Base-by-base conservation (phyloP, 2,888 invertebrate species). In the Acanthopleura granulata region DNA sequence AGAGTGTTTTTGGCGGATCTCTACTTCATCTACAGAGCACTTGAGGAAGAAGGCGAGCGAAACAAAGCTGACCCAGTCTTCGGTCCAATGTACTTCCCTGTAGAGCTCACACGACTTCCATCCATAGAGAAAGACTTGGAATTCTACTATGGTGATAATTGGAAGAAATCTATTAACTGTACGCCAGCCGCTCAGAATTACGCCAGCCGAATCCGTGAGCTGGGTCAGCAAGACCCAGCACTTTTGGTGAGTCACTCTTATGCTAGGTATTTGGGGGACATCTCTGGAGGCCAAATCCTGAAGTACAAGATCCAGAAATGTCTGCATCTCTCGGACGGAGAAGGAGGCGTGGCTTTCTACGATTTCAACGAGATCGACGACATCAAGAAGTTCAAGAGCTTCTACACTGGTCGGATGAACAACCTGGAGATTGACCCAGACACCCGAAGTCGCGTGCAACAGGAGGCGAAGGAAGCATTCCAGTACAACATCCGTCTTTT, bases 201-300 rank as follows among this genome's bases (percentile, higher is more conserved):
- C 51, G 81, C 79, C 29, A 79, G 78, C 3, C 66, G 81, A 18
- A 76, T 84, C 49, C 51, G 62, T 3, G 27, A 78, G 1, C n/a
- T 80, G 9, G 77, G 76, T 0, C 66, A 74, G 69, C 72, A 72
- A 14, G 49, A 78, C 50, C 82, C 82, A 6, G 40, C 74, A 40
- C 25, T 81, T 15, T 74, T 82, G 27, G 70, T 82, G 40, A 78
- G 81, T 62, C 80, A 80, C 66, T 49, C 74, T n/a, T 84, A 83
- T 75, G 77, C 74, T 1, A 82, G 84, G 77, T 84, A 83, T 66
- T 71, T 84, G 16, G 84, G 82, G 4, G 75, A 84, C 49, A 72
- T 84, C 66, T 83, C 84, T 29, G 84, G 84, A 18, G 84, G 84
- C 6, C 80, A 79, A 71, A 81, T 83, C 18, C 62, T 84, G 15